Base-by-base conservation (phyloP, 2,888 invertebrate genomes). In the Acleris holmiana region DNA sequence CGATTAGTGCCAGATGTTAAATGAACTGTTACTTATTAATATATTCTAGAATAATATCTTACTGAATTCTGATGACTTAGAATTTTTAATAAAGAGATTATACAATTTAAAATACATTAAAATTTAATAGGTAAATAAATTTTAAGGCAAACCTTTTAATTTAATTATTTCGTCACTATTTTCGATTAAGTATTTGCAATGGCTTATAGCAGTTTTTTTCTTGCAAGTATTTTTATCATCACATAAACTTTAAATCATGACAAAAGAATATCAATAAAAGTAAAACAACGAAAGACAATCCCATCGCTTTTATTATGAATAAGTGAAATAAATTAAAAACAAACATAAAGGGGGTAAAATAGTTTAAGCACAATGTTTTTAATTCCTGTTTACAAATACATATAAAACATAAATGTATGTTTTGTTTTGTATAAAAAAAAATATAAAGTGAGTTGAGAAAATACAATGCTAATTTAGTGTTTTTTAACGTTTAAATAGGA, bases 1-100 rank as follows among this genome's bases (percentile, higher is more conserved):
- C 74, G 72, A 76, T 76, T 79, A 79, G 85, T 84, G 85, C 84
- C 85, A 84, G 81, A 80, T 75, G 76, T 73, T 74, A 73, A 69
- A 70, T 61, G 19, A 75, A 80, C 80, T 84, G 85, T 85, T 85
- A 83, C 80, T 84, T 79, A 81, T 76, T 66, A 67, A 76, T 78
- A 67, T 67, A 64, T 67, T 59, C 54, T 62, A 67, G 67, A 29
- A 29, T 59, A 35, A 47, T 47, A 41, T 65, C 35, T 35, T 53
- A 59, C 53, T 65, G 54, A 54, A 65, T 41, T 29, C 59, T 55
- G 44, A 65, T 49, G 64, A 65, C 41, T 49, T 55, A 64, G 64
- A 54, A 44, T 59, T 65, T 65, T 59, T 64, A 64, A 51, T 63
- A 58, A 59, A 59, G 59, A 64, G 59, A 64, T 64, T 64, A 49